Conservation (phyloP, 2,888 invertebrate genomes). For the Mythimna pallens region DNA sequence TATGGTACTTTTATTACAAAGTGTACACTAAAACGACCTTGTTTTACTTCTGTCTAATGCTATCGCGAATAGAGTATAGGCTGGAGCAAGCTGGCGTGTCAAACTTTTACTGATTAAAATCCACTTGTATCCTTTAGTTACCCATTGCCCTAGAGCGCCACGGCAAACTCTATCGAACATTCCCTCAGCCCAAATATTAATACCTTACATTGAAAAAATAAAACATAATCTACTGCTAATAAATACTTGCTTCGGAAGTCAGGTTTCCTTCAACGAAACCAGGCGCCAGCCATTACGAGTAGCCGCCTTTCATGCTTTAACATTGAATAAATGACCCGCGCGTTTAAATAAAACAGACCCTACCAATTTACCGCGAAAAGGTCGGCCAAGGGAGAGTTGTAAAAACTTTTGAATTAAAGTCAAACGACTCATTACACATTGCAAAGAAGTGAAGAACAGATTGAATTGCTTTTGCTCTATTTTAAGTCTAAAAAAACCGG, state of each 20-base stretch:
- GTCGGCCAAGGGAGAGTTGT: constrained; percentile 40
- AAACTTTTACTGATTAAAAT: no score
- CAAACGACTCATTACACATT: constrained; percentile 51
- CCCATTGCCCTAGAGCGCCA: no score
- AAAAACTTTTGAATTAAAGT: constrained; percentile 57
- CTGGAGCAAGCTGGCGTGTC: no score
- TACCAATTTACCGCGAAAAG: constrained; percentile 51
- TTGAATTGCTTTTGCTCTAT: constrained; percentile 31
- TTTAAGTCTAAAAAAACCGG: not conserved
- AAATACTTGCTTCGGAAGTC: constrained; percentile 17
- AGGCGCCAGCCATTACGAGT: constrained; percentile 29
- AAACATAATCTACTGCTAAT: constrained; percentile 1
- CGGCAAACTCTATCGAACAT: no score
- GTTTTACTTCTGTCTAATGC: no score
- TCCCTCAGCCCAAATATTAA: no score
- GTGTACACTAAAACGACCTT: no score
- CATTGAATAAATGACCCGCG: constrained; percentile 51
- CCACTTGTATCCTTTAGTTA: no score
- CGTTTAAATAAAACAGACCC: constrained; percentile 54
- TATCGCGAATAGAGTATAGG: no score
- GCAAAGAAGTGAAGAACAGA: constrained; percentile 18
- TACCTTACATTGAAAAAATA: not conserved
- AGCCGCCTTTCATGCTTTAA: constrained; percentile 41
- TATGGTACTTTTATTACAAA: no score
- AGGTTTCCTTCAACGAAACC: constrained; percentile 37